Evolutionary conservation across 2,797 vertebrate genomes (phyloP).

Genomic region (Silurus lanzhouensis): DNA sequence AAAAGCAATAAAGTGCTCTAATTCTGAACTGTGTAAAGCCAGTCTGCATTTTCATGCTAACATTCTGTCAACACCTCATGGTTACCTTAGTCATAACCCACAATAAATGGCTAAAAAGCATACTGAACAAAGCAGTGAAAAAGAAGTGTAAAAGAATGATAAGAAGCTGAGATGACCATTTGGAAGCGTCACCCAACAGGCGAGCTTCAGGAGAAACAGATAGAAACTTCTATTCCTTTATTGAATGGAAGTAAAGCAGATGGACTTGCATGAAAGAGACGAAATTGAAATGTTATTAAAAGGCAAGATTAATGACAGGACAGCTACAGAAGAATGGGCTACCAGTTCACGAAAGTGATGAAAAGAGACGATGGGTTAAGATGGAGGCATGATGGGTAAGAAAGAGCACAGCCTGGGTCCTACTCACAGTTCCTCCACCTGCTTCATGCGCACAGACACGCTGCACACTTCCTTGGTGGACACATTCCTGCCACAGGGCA

Average conservation of each 20-base stretch:
- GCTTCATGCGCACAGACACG: slow-evolving; percentile 99
- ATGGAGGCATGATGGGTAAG: slow-evolving; percentile 43
- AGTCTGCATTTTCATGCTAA: not conserved
- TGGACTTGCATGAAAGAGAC: slow-evolving; percentile 18
- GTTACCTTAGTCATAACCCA: slow-evolving; percentile 11
- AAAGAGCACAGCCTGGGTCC: slow-evolving; percentile 72
- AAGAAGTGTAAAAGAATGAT: not conserved
- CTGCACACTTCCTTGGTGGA: slow-evolving; percentile 98
- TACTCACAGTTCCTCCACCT: slow-evolving; percentile 99
- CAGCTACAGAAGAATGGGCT: slow-evolving; percentile 15
- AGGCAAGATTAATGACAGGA: slow-evolving; percentile 24
- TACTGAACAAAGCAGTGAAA: not conserved
- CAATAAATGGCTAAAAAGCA: not conserved
- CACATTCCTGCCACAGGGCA: slow-evolving; percentile 81
- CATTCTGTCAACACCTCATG: not conserved
- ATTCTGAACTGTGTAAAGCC: not conserved
- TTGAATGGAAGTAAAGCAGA: slow-evolving; percentile 64
- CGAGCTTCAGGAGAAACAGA: slow-evolving; percentile 16
- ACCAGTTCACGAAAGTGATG: not conserved
- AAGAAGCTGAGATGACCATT: slow-evolving; percentile 24
- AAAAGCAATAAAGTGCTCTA: too few relatives aligned
- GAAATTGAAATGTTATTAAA: not conserved
- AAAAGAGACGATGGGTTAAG: slow-evolving; percentile 37
- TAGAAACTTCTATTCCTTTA: slow-evolving; percentile 65
- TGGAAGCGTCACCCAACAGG: not conserved